Percentiles rank a stretch among this genome's conserved stretches.
phyloP scores from a whole-genome alignment of 2,797 vertebrate genomes.

The Argyrosomus regius region DNA sequence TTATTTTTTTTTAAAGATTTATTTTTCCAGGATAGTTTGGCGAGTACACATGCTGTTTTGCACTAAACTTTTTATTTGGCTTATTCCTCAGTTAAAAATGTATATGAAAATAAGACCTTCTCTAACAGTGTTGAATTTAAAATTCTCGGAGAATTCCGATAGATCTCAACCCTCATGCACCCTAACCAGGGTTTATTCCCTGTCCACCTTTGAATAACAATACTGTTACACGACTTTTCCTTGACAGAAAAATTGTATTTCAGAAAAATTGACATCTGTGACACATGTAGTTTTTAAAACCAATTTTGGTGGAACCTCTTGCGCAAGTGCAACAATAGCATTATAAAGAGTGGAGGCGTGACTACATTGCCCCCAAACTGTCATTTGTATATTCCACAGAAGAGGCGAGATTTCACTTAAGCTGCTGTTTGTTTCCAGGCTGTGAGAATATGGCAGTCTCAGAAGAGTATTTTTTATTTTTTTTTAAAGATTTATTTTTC shows the following conservation, averaged over 20 bases:
- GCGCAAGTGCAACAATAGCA: slow-evolving; percentile 51
- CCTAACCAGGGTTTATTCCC: slow-evolving; percentile 18
- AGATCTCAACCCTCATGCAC: slow-evolving; percentile 5
- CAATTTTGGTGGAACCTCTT: slow-evolving; percentile 42
- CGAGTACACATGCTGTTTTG: slow-evolving; percentile 22
- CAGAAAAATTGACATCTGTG: slow-evolving; percentile 51
- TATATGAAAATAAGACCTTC: background rate
- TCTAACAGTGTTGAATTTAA: background rate
- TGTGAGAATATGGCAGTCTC: slow-evolving; percentile 54
- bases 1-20: slow-evolving; percentile 15
- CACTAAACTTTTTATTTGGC: slow-evolving; percentile 38
- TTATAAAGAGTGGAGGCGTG: slow-evolving; percentile 48
- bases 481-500: slow-evolving; percentile 51
- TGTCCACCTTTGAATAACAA: slow-evolving; percentile 25
- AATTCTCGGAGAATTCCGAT: background rate
- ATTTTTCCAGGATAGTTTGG: slow-evolving; percentile 60
- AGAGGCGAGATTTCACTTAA: slow-evolving; percentile 63
- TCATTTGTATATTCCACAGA: slow-evolving; percentile 66
- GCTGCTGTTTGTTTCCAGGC: slow-evolving; percentile 62
- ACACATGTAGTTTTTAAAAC: slow-evolving; percentile 49
- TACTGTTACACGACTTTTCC: slow-evolving; percentile 15
- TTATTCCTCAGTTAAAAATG: background rate
- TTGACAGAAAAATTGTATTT: slow-evolving; percentile 16
- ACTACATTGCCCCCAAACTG: slow-evolving; percentile 78
- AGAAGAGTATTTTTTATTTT: slow-evolving; percentile 17